Conservation (phyloP, 2,797 vertebrate species). For the Alauda arvensis region DNA sequence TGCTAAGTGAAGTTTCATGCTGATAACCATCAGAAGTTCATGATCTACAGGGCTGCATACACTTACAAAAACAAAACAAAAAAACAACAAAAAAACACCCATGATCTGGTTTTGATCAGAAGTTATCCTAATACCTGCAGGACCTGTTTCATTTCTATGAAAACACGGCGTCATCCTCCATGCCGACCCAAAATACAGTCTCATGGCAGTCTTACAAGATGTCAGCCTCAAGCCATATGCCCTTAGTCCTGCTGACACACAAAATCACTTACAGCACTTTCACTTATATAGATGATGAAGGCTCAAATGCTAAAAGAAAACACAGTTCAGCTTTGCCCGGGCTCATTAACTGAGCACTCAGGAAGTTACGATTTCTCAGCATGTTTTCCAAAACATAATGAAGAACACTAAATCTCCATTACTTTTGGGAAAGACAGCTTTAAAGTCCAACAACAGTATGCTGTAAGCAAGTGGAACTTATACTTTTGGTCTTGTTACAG, state of each 20-base stretch:
- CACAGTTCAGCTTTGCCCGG: not conserved
- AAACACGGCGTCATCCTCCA: not conserved
- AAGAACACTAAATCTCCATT: not conserved
- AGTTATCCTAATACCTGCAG: not conserved
- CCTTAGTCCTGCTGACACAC: not conserved
- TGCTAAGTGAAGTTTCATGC: not conserved
- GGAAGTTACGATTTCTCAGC: not conserved
- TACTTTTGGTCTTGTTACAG: not conserved
- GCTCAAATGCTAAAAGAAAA: not conserved
- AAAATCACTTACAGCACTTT: not conserved
- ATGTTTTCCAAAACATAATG: not conserved
- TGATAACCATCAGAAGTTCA: not conserved
- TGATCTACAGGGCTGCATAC: not conserved
- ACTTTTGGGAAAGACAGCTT: not conserved
- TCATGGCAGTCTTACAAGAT: not conserved
- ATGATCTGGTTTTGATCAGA: not conserved
- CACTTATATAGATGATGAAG: not conserved
- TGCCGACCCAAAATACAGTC: not conserved
- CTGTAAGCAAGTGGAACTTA: not conserved
- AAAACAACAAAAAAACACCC: not conserved
- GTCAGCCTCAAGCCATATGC: not conserved
- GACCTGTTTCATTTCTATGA: not conserved
- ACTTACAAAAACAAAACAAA: not conserved
- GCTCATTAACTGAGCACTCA: not conserved
- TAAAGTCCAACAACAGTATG: not conserved